phyloP scores from a whole-genome alignment of 1,140 invertebrate genomes.

The Apis mellifera region DNA sequence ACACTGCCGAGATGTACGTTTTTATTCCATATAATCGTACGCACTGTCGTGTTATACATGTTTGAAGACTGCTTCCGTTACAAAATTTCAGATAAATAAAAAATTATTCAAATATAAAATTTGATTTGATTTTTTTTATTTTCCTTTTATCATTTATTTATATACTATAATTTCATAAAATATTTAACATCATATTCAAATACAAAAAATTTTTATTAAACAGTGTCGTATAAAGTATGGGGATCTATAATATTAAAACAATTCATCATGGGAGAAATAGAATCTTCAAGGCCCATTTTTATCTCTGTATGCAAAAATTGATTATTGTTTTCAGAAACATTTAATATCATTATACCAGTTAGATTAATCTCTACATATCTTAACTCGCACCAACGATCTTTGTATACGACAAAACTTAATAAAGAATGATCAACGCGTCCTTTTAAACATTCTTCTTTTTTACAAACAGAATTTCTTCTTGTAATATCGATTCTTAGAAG shows the following conservation, averaged over 20 bases:
- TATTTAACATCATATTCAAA: background rate
- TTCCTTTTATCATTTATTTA: background rate
- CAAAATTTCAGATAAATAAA: slow-evolving; percentile 78
- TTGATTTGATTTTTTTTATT: background rate
- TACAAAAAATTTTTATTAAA: slow-evolving; percentile 5
- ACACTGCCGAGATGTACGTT: slow-evolving; percentile 45
- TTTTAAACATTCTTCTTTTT: background rate
- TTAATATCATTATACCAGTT: background rate
- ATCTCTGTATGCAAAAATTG: slow-evolving; percentile 3
- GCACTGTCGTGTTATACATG: slow-evolving; percentile 76
- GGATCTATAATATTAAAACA: slow-evolving; percentile 61
- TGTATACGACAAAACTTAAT: background rate
- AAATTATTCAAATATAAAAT: slow-evolving; percentile 61
- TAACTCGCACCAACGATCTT: background rate
- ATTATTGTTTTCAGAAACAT: background rate
- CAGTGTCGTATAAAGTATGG: slow-evolving; percentile 39
- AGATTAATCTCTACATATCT: background rate
- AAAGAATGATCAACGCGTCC: background rate
- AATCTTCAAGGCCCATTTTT: background rate
- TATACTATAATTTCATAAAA: background rate
- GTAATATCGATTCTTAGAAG: background rate
- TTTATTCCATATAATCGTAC: slow-evolving; percentile 73
- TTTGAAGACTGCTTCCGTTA: slow-evolving; percentile 81
- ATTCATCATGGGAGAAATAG: slow-evolving; percentile 18
- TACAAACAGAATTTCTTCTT: background rate